phyloP scores from a whole-genome alignment of 2,888 invertebrate genomes.

The Xestia xanthographa region DNA sequence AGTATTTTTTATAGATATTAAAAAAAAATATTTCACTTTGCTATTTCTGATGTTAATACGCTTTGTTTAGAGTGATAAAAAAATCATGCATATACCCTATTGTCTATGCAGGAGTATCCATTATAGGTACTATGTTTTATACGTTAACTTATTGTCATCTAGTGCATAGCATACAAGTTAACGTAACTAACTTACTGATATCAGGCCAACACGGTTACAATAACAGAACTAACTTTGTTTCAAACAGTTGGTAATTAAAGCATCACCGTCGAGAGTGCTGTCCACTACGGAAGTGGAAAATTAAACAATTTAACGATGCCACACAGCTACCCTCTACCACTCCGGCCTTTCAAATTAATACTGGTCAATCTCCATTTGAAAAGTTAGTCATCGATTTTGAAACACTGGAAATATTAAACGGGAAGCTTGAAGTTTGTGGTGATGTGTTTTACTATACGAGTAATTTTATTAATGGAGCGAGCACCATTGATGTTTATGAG shows the following conservation, averaged over 20 bases:
- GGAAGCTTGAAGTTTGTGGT: conserved; percentile 12
- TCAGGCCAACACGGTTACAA: conserved; percentile 24
- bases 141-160: neutral
- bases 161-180: conserved; percentile 3
- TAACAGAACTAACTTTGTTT: conserved; percentile 49
- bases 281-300: conserved; percentile 59
- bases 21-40: no score
- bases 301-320: conserved; percentile 67
- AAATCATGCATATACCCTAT: no score
- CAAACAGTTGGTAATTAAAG: conserved; percentile 67
- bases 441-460: conserved; percentile 17
- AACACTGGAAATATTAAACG: conserved; percentile 30
- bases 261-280: conserved; percentile 52
- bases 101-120: neutral
- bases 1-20: no score
- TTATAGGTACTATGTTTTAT: neutral
- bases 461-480: conserved; percentile 33
- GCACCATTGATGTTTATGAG: conserved; percentile 39
- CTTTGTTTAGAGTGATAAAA: no score
- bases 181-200: conserved; percentile 22
- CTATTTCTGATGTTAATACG: no score
- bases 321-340: conserved; percentile 26
- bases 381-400: conserved; percentile 59
- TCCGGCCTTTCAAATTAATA: conserved; percentile 42
- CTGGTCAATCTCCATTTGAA: conserved; percentile 43